Base-by-base conservation (phyloP, 2,888 invertebrate genomes). In the Clunio marinus region DNA sequence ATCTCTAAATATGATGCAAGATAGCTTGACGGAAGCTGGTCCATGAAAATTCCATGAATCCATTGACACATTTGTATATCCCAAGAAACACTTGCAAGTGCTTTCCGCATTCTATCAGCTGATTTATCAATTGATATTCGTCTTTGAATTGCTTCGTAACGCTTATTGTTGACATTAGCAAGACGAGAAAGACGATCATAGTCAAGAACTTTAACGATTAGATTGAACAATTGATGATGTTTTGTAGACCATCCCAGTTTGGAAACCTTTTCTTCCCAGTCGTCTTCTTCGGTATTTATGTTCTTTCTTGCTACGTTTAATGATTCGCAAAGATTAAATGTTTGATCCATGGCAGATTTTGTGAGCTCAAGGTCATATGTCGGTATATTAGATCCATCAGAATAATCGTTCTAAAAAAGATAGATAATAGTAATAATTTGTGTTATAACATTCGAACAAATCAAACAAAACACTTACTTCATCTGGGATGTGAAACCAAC, bases 1-100 rank as follows among this genome's bases (percentile, higher is more conserved):
- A 90, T 86, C 74, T 92, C 91, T 17, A 91, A 80, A 77, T 92
- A 92, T 5, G 85, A 84, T 1, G 85, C 83, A 72, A 91, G 81
- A 74, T 88, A 87, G 3, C 82, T 81, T 17, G 82, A 81, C 62
- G 84, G 85, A 57, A 91, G 77, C 73, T 84, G 80, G 70, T 91
- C 89, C 72, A 90, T 81, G 5, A 92, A 76, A 8, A 88, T 76
- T 46, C 82, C 80, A 76, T 93, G 91, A 32, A 93, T 76, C 93
- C 93, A 93, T 72, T 90, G 88, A 0, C 85, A 83, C 24, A 88
- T 77, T 71, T 85, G 84, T 24, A 83, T 76, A 72, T 91, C 89
- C 91, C 91, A 92, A n/a, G 83, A 80, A 8, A 88, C 81, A 2
- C 84, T 82, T 0, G 88, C 85, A 70, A 91, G 78, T n/a, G 86